Evolutionary conservation across 2,797 vertebrate genomes (phyloP).

Genomic region (Chrysocyon brachyurus): DNA sequence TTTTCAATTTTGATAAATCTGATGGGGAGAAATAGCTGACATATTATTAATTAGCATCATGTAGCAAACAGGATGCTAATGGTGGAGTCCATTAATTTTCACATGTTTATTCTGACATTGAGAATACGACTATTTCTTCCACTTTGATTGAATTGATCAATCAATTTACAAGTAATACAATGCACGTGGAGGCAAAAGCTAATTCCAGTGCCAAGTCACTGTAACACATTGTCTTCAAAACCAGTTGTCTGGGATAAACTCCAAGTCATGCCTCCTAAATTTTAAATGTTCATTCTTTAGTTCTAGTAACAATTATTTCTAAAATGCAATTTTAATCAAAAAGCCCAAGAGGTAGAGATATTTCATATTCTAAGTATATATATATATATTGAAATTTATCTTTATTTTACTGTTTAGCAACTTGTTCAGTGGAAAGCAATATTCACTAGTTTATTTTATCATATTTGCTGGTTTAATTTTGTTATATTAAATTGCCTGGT

Average conservation of each 20-base stretch:
- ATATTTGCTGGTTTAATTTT: slow-evolving; percentile 28
- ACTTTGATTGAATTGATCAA: slow-evolving; percentile 37
- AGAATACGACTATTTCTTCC: not conserved
- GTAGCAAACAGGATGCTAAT: slow-evolving; percentile 36
- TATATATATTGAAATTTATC: not conserved
- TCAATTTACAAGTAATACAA: slow-evolving; percentile 59
- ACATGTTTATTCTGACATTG: slow-evolving; percentile 32
- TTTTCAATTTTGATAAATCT: slow-evolving; percentile 20
- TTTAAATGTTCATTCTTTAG: slow-evolving; percentile 41
- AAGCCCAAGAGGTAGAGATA: not conserved
- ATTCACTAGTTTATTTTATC: slow-evolving; percentile 24
- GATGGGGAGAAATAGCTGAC: not conserved
- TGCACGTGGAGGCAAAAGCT: not conserved
- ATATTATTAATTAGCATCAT: slow-evolving; percentile 42
- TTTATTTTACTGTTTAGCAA: not conserved
- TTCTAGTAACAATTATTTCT: slow-evolving; percentile 19
- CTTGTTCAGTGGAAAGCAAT: not conserved
- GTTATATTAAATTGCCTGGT: not conserved
- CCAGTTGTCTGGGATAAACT: slow-evolving; percentile 33
- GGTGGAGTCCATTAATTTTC: slow-evolving; percentile 40
- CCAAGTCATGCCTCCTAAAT: not conserved
- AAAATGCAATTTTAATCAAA: slow-evolving; percentile 4
- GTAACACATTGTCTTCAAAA: not conserved
- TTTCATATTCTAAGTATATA: not conserved
- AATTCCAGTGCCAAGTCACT: not conserved